These are phyloP conservation scores for Drosophila lutescens DNA, from an alignment of 2,888 invertebrate genomes.

Conservation along the genomic window DNA sequence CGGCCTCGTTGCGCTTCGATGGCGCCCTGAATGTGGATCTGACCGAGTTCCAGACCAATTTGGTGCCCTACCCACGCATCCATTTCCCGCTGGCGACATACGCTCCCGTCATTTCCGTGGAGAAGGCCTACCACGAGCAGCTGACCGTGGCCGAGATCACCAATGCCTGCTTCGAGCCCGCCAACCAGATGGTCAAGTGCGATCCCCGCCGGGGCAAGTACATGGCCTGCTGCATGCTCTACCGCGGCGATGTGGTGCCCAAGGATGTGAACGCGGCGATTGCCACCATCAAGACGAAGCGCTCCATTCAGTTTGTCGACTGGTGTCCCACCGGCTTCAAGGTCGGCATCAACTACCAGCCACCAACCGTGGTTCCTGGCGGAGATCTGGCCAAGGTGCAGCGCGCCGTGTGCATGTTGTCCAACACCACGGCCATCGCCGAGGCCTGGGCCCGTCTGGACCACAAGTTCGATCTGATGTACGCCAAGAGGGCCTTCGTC, in stretches of 20 bases:
- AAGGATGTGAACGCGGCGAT: conserved; percentile 97
- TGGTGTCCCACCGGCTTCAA: conserved; percentile 94
- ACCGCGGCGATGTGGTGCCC: conserved; percentile 96
- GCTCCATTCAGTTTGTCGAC: conserved; percentile 94
- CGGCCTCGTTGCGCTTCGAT: conserved; percentile 95
- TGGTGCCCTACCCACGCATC: conserved; percentile 97
- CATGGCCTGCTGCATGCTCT: conserved; percentile 97
- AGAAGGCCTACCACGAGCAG: conserved; percentile 97
- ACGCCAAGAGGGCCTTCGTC: conserved; percentile 97
- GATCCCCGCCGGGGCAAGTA: conserved; percentile 96
- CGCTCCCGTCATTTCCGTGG: conserved; percentile 95
- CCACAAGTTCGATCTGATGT: conserved; percentile 98
- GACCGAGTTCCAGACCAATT: conserved; percentile 96
- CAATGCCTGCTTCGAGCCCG: conserved; percentile 97
- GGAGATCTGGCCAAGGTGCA: conserved; percentile 97
- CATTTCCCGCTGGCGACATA: conserved; percentile 97
- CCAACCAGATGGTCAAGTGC: conserved; percentile 97
- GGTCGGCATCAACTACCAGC: conserved; percentile 95
- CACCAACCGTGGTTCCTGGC: conserved; percentile 95
- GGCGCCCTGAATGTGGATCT: conserved; percentile 96
- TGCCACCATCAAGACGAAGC: conserved; percentile 97
- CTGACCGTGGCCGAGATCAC: conserved; percentile 96
- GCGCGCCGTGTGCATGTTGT: conserved; percentile 98
- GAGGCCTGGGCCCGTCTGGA: conserved; percentile 98
- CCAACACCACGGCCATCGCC: conserved; percentile 98